A percentile compares a stretch with the other conserved stretches of the same genome.
Evolutionary conservation across 2,888 invertebrate species (phyloP).

Genomic region (Congeria kusceri): DNA sequence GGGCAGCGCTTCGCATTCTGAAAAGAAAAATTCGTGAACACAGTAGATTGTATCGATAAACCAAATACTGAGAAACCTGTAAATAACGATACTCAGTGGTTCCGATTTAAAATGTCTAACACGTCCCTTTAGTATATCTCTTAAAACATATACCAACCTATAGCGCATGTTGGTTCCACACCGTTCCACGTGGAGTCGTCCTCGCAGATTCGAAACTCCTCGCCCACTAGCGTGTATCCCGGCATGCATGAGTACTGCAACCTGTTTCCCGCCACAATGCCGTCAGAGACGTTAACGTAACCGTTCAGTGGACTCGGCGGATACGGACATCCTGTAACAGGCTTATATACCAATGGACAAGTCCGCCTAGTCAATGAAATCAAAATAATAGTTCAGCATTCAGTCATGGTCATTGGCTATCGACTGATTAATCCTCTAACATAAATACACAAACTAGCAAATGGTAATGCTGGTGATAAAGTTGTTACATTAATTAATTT

Average conservation of each 20-base stretch:
- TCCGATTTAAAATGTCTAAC: not conserved
- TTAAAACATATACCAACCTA: constrained; percentile 22
- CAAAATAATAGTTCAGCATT: too few species aligned
- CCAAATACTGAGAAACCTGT: too few species aligned
- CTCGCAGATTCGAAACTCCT: constrained; percentile 30
- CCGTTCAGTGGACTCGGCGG: constrained; percentile 33
- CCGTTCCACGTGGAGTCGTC: constrained; percentile 33
- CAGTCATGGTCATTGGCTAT: too few species aligned
- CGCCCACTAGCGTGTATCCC: constrained; percentile 44
- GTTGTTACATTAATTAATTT: too few species aligned
- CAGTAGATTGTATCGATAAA: too few species aligned
- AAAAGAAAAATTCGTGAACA: not conserved
- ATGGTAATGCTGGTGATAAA: too few species aligned
- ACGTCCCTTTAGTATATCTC: not conserved
- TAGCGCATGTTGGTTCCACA: constrained; percentile 28
- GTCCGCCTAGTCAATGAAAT: too few species aligned
- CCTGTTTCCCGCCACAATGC: constrained; percentile 36
- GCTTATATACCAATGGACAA: not conserved
- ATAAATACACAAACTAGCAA: too few species aligned
- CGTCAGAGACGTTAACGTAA: constrained; percentile 15
- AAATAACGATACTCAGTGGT: too few species aligned
- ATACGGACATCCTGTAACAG: constrained; percentile 39
- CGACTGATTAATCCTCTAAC: too few species aligned
- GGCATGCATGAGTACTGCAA: constrained; percentile 38
- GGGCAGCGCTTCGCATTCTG: constrained; percentile 39